Base-by-base conservation (phyloP, 2,888 invertebrate genomes). In the Phrixothrix hirtus region DNA sequence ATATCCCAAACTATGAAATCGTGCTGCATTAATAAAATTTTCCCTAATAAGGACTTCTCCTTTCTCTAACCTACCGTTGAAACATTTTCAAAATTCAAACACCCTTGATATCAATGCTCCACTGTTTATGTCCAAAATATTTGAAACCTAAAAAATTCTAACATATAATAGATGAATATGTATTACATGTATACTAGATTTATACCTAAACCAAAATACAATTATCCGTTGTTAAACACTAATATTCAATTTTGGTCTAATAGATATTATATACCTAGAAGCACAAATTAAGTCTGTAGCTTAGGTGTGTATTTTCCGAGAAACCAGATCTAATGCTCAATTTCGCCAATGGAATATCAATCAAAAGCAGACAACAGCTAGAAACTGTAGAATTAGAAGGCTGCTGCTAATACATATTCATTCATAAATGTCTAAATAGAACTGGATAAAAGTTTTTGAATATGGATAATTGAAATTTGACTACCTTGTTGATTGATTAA, bases 271-370 rank as follows among this genome's bases (percentile, higher is more conserved):
- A 42, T 34, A 29, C 14, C 35, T 21, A 21, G 36, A 34, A n/a
- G 27, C 30, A 39, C 44, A 51, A 51, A 51, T 51, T 44, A 51
- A 38, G 39, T 39, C 37, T 45, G 25, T 30, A 45, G 44, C 38
- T 46, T 46, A 46, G 15, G 31, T 46, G 46, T 32, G 46, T 46
- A 38, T 46, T 37, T 37, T 38, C 21, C 38, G 13, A 25, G 38
- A 46, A 46, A 46, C 38, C 37, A 31, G 31, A 21, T 32, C 26
- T 51, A 51, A 51, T 51, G 43, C 38, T 42, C 36, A 30, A 21
- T 10, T 42, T 36, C 37, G 29, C 37, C 43, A 30, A 42, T 49
- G 16, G 43, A 42, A 49, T 49, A 49, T 43, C 43, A 49, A 49
- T 43, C 48, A 48, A 42, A 42, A 32, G 32, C 11, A 29, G 41